Base-by-base conservation (phyloP, 2,113 vertebrate species). In the Eurystomus gularis region DNA sequence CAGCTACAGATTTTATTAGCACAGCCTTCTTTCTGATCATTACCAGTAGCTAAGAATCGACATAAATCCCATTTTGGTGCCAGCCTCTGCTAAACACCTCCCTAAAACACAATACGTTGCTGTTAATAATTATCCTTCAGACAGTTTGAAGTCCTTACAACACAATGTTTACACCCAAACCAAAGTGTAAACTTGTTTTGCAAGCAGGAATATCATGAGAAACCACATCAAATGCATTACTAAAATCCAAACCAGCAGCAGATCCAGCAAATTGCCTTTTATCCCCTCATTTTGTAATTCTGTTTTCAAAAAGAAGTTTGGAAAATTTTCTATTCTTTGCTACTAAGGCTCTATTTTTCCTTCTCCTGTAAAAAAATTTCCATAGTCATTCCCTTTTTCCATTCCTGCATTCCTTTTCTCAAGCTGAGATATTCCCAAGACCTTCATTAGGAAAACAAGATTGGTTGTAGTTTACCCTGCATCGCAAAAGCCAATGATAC, bases 171-270 rank as follows among this genome's bases (percentile, higher is more conserved):
- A 66, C 86, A 49, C 33, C 20, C 90, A 75, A 75, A 86, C 82
- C 72, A 69, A 70, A 68, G 82, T 26, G 82, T 61, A 88, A 96
- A 84, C 65, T 94, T 92, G 39, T 95, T 95, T 96, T 92, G 94
- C 86, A 96, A 92, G 68, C 40, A 69, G 76, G 42, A 88, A 92
- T 83, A 71, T 11, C 71, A 88, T 18, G 46, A 83, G 68, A 95
- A 91, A 86, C 79, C 94, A 83, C 94, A 96, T 81, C 54, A 96
- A 93, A 68, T 31, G 37, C 82, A 75, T 78, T 90, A 90, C 46
- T 88, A 93, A 88, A 94, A 79, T 42, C 55, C 39, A 93, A 79
- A 73, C 81, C 85, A 90, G 64, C 49, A 93, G 68, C 55, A 90
- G 58, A 81, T 71, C 61, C 89, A 94, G 42, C 26, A 69, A 94